Base-by-base conservation (phyloP, 2,797 vertebrate species). In the Ateles fusciceps region DNA sequence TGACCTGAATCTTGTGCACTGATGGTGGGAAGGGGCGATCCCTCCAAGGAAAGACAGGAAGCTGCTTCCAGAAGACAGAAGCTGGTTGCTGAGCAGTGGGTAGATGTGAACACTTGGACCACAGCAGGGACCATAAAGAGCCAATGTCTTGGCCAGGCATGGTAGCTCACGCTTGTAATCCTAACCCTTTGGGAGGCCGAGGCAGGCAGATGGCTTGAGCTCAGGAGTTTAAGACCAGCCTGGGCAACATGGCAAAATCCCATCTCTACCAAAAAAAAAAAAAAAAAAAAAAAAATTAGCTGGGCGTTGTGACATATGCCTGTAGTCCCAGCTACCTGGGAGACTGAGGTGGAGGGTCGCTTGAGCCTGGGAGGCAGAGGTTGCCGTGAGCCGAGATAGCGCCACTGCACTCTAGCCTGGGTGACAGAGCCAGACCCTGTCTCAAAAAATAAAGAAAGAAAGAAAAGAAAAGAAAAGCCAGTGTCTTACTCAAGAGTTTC, bases 51-150 rank as follows among this genome's bases (percentile, higher is more conserved):
- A 87, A 68, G 26, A 83, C 9, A 1, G 78, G 84, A 85, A 76
- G 42, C 71, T 59, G 59, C 22, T 84, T 87, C 75, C 30, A 57
- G 72, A 93, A 75, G 61, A 61, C 19, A 48, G 84, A 89, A 90
- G 26, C 36, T 79, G 5, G 48, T 14, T 33, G 57, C 61, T 74
- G 50, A 94, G 48, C 44, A 85, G 36, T 72, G n/a, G 42, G 36
- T 2, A 86, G 57, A 42, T 86, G 17, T 36, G 81, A 93, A 72
- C 30, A 28, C 2, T 87, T 59, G n/a, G 46, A 61, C 12, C 36
- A 33, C n/a, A 15, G 28, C 9, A 74, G 44, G 39, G 64, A 61
- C 28, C 46, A 83, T 17, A 55, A 85, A 61, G 46, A 64, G 28
- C 30, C 76, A 88, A 21, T 19, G 64, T 68, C 33, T 68, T 68